Conservation (phyloP, 2,888 invertebrate genomes). For the Drosophila anomelani region DNA sequence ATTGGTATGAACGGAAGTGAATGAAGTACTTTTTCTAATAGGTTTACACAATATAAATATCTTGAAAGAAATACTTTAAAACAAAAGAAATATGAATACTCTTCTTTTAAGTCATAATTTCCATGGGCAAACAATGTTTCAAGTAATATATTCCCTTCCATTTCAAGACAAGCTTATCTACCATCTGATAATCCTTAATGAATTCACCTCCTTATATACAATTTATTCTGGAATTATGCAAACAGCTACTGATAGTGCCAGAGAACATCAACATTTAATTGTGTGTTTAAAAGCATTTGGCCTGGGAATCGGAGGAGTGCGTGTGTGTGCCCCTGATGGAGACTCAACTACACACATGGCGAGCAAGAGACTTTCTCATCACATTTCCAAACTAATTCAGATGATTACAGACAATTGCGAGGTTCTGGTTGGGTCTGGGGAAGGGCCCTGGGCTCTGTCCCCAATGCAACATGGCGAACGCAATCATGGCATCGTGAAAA, state of each 20-base stretch:
- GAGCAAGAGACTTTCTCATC: slow-evolving; percentile 59
- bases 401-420: slow-evolving; percentile 58
- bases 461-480: slow-evolving; percentile 28
- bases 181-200: slow-evolving; percentile 10
- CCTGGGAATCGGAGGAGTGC: slow-evolving; percentile 26
- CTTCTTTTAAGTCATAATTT: neutral
- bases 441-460: slow-evolving; percentile 27
- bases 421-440: slow-evolving; percentile 47
- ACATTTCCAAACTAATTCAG: slow-evolving; percentile 73
- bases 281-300: slow-evolving; percentile 26
- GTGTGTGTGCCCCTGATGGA: slow-evolving; percentile 26
- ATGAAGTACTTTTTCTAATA: neutral
- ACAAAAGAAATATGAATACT: neutral
- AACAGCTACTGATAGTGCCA: slow-evolving; percentile 17
- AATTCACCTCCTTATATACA: slow-evolving; percentile 8
- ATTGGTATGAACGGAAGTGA: neutral
- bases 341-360: slow-evolving; percentile 19
- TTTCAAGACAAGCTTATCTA: slow-evolving; percentile 3
- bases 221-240: slow-evolving; percentile 19
- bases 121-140: neutral
- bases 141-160: neutral
- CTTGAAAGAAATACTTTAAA: neutral
- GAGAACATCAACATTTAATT: slow-evolving; percentile 32
- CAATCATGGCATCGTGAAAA: slow-evolving; percentile 39
- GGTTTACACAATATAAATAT: neutral